Percentiles rank a stretch among this genome's conserved stretches.
Conservation (phyloP, 2,797 vertebrate genomes). For the Anolis apletophallus region DNA sequence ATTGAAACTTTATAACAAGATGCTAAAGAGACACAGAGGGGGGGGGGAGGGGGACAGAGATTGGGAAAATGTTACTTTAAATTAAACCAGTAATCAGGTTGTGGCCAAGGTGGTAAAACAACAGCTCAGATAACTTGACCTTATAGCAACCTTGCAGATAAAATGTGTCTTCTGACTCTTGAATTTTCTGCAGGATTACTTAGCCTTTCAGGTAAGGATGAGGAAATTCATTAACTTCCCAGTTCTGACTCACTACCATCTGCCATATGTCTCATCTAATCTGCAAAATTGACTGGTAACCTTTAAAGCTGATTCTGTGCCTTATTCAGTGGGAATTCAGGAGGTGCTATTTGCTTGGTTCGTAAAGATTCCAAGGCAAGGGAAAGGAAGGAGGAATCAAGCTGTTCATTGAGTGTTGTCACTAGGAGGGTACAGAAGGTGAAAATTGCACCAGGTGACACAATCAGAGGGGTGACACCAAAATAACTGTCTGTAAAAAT, state of each 20-base stretch:
- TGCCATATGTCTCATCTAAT: background rate
- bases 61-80: no score
- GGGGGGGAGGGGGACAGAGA: no score
- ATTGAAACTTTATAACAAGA: no score
- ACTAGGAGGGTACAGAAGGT: no score
- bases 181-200: background rate
- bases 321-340: background rate
- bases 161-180: background rate
- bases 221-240: background rate
- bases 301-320: background rate
- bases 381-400: conserved; percentile 2
- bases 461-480: no score
- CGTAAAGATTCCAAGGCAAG: conserved; percentile 6
- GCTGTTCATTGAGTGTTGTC: no score
- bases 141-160: conserved; percentile 2
- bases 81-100: conserved; percentile 26
- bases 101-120: conserved; percentile 34
- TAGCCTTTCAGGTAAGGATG: conserved; percentile 31
- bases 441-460: no score
- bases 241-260: background rate
- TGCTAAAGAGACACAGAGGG: no score
- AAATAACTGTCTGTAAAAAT: no score
- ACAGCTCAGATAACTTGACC: background rate
- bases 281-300: fast-evolving
- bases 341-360: conserved; percentile 3